Evolutionary conservation across 2,113 vertebrate species (phyloP), one percentile per base, ranked within the genome.

Genomic region (Trogon surrucura): DNA sequence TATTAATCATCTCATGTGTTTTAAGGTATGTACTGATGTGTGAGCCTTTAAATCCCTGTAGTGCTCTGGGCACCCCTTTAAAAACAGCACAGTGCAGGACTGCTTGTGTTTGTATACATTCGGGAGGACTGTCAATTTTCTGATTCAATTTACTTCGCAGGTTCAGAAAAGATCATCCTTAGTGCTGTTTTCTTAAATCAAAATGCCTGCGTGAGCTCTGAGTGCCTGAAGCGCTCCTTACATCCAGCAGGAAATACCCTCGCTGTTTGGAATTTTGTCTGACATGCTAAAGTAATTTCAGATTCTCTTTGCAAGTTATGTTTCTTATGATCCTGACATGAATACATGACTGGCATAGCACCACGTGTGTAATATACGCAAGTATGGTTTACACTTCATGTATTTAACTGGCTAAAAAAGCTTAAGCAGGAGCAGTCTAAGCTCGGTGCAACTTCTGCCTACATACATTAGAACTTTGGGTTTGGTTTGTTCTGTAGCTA

Each of bases 331-430:
- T 66, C 5, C 72, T 83, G 60, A 25, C 41, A 1, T 7, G 23
- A 50, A 14, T 13, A 5, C 48, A 41, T 66, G 67, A 1, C 5
- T 74, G 85, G 14, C 38, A 25, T 13, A n/a, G 2, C 8, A 45
- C 27, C 36, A 25, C 15, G 1, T 18, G 25, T 5, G 15, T 19
- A 22, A 48, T 15, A n/a, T 2, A 4, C 1, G 2, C 25, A 8
- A 32, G 29, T 26, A 3, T 26, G 51, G 19, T 10, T n/a, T 53
- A 1, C 1, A 15, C 26, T 81, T 44, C 61, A 25, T 5, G 20
- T n/a, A 18, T 30, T 38, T 22, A 9, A 11, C 25, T 36, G 9
- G 16, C 16, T 20, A 3, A 17, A 16, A 56, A 50, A 61, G 5
- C 51, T 77, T 27, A 48, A 69, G 26, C 71, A 57, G 41, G 20